Evolutionary conservation across 2,797 vertebrate genomes (phyloP), one percentile per base, ranked within the genome.

Genomic region (Mallotus villosus): DNA sequence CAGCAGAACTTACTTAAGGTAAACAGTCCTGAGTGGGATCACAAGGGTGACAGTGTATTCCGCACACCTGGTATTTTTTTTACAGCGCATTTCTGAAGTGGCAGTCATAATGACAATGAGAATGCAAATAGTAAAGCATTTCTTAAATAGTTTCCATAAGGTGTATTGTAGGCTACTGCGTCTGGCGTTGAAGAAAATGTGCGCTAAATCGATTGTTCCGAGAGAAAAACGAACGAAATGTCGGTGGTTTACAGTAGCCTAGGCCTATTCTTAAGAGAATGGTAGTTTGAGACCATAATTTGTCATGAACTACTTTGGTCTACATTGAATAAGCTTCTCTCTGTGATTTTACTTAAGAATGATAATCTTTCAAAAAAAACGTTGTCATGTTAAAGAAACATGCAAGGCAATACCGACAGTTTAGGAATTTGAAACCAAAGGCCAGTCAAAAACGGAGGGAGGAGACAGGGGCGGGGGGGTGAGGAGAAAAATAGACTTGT

Each of bases 401-500:
- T 37, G 19, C 8, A 73, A 67, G 17, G 24, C 22, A 12, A 66
- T 46, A 49, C 21, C 49, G 16, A 49, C 32, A 34, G 32, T 34
- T 17, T 41, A 27, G 53, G 5, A 68, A 63, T 29, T 46, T 25
- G 8, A 74, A 53, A 34, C 46, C 16, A 24, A 61, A 5, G 22
- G 14, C 61, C 70, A 21, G 37, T 62, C 21, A 57, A 34, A 29
- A 62, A 55, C 29, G 11, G 60, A 32, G 68, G 72, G 60, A 41
- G 72, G 62, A 75, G 62, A 72, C 66, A 51, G 1, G 19, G 24
- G 53, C 17, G 59, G 46, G 22, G 25, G 25, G 55, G 29, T 71
- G 17, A 55, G 0, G 32, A 65, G 60, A 59, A 59, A 65, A 74
- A 57, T 68, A 46, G 29, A 75, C 77, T 32, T 62, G 62, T 9